Base-by-base conservation (phyloP, 2,113 vertebrate genomes). In the Chloebia gouldiae region DNA sequence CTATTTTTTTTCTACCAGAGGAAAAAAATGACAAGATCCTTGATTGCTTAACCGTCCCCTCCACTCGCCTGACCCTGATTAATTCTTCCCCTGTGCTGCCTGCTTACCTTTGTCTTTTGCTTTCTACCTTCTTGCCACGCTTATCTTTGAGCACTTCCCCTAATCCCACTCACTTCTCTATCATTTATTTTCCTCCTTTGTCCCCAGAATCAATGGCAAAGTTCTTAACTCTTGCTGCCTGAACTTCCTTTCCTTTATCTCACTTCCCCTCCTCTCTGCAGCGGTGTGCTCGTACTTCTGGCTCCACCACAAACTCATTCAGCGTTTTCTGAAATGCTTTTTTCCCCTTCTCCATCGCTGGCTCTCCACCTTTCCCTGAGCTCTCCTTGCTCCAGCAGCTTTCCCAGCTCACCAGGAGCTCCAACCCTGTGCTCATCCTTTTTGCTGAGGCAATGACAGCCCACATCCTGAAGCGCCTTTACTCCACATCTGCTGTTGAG, bases 181-280 rank as follows among this genome's bases (percentile, higher is more conserved):
- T 94, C 59, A 63, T 77, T 93, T 92, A 71, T 90, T 96, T 94
- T 95, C 47, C 76, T 93, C 44, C 69, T 92, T 90, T 95, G 92
- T 92, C 72, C 89, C 64, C 80, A 31, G 42, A 93, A 90, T 73
- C 80, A 94, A 75, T 94, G 82, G 80, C 47, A 81, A 94, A 81
- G 44, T 68, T 88, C 94, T 95, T 97, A 96, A 94, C 95, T 94
- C 56, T 31, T 44, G 72, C 82, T 88, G 95, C 88, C 76, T 66
- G 51, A 37, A 78, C 88, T 96, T 97, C 96, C 96, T 93, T 20
- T 81, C 82, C 86, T 78, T 94, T 94, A 93, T 94, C 91, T 94
- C 2, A 1, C 80, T 97, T 96, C 96, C 96, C 45, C 91, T 86
- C 27, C 75, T 45, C 50, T 73, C 59, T 37, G 31, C 72, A 65